Evolutionary conservation across 2,113 vertebrate genomes (phyloP).

Genomic region (Phrynosoma platyrhinos): DNA sequence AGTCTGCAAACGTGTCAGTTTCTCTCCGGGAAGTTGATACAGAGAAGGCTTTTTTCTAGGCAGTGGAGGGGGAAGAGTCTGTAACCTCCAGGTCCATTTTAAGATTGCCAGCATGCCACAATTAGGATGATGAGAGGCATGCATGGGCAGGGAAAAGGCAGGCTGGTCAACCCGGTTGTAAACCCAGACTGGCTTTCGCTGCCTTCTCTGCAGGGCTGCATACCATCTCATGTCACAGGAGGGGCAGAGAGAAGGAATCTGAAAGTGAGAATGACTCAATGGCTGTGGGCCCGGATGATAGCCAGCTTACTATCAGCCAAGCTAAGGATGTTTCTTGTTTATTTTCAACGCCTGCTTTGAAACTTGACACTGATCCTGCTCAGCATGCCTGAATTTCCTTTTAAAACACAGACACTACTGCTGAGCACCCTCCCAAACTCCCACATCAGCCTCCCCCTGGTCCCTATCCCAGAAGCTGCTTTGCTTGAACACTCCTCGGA

Average conservation of each 20-base stretch:
- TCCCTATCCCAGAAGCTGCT: not conserved
- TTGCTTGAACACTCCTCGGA: constrained; percentile 1
- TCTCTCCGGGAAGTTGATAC: not conserved
- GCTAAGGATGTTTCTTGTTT: constrained; percentile 34
- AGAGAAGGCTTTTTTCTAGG: not conserved
- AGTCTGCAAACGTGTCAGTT: not conserved
- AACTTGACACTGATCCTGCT: constrained; percentile 22
- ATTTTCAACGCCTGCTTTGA: constrained; percentile 39
- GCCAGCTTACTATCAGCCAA: not conserved
- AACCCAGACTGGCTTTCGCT: not conserved
- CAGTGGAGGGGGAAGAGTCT: too few relatives aligned
- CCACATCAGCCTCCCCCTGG: not conserved
- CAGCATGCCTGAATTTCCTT: accelerated
- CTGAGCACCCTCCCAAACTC: not conserved
- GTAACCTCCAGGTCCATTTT: not conserved
- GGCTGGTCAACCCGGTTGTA: not conserved
- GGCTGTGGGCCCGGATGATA: not conserved
- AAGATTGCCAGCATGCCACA: not conserved
- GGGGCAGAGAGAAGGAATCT: not conserved
- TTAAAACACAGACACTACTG: not conserved
- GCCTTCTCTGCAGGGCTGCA: not conserved
- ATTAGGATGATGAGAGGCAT: too few relatives aligned
- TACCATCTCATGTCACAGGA: not conserved
- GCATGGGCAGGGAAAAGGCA: not conserved
- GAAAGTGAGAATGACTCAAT: not conserved